Evolutionary conservation across 1,140 invertebrate genomes (phyloP).

Genomic region (Drosophila azteca): DNA sequence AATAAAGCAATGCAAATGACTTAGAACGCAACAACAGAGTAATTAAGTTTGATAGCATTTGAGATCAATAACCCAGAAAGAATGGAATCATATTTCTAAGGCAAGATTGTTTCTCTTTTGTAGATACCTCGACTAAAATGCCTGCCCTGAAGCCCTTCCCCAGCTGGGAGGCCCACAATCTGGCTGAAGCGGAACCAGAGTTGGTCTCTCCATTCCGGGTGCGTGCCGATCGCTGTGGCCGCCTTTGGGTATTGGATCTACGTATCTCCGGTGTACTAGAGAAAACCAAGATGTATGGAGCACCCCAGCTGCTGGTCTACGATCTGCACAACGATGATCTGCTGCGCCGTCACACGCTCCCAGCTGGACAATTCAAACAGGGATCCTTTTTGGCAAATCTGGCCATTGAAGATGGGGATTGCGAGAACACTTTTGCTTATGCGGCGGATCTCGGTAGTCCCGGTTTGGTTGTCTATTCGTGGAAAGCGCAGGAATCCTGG

Average conservation of each 20-base stretch:
- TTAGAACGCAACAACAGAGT: constrained; percentile 7
- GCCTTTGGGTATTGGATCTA: constrained; percentile 91
- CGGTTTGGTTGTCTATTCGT: constrained; percentile 89
- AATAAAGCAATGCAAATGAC: constrained; percentile 53
- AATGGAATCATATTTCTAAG: not conserved
- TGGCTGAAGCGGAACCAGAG: constrained; percentile 85
- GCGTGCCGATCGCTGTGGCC: constrained; percentile 88
- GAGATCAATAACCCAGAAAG: constrained; percentile 19
- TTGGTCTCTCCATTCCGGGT: constrained; percentile 90
- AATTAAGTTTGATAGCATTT: not conserved
- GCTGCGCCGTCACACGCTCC: constrained; percentile 87
- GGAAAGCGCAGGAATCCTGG: constrained; percentile 88
- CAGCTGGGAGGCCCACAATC: constrained; percentile 88
- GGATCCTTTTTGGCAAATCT: constrained; percentile 91
- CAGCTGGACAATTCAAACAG: constrained; percentile 86
- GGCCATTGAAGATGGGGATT: constrained; percentile 88
- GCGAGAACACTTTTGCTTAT: constrained; percentile 88
- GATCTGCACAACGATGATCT: constrained; percentile 89
- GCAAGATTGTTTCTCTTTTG: not conserved
- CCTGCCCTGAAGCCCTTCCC: constrained; percentile 90
- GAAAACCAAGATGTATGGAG: constrained; percentile 83
- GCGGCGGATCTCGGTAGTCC: constrained; percentile 87
- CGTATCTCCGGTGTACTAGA: constrained; percentile 87
- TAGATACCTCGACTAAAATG: constrained; percentile 87
- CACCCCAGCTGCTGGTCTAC: constrained; percentile 88